Percentiles rank a stretch among this genome's conserved stretches.
Conservation (phyloP, 2,888 invertebrate genomes). For the Hypolimnas misippus region DNA sequence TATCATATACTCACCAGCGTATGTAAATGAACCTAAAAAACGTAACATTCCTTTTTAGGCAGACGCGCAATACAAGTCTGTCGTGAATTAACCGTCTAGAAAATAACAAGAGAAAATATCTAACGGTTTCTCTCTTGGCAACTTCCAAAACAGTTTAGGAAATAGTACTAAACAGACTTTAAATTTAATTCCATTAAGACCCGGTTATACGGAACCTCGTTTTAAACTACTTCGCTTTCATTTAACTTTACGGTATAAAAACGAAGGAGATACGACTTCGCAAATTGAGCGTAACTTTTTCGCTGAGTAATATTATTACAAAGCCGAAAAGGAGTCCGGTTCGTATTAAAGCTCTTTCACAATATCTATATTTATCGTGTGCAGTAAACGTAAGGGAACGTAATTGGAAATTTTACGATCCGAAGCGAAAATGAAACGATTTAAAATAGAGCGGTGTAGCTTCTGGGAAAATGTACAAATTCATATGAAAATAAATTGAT, state of each 20-base stretch:
- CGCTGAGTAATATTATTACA: constrained; percentile 43
- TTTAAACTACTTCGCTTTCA: constrained; percentile 61
- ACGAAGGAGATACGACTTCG: constrained; percentile 55
- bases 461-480: neutral
- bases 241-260: constrained; percentile 68
- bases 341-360: constrained; percentile 21
- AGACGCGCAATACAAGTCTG: neutral
- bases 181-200: constrained; percentile 63
- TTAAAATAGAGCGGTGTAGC: neutral
- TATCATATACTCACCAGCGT: no score
- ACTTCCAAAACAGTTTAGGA: constrained; percentile 27
- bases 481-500: neutral
- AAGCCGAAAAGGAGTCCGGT: constrained; percentile 31
- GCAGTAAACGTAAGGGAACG: constrained; percentile 7
- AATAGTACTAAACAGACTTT: constrained; percentile 37
- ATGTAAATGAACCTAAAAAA: no score
- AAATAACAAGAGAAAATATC: constrained; percentile 16
- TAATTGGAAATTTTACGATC: constrained; percentile 12
- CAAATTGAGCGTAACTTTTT: constrained; percentile 58
- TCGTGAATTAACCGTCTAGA: neutral
- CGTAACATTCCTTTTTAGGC: neutral
- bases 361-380: constrained; percentile 26
- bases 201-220: constrained; percentile 54
- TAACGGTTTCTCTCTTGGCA: constrained; percentile 11
- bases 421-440: neutral